These are phyloP conservation scores for Leptobrachium ailaonicum DNA, from an alignment of 2,113 vertebrate species.

Conservation along the genomic window DNA sequence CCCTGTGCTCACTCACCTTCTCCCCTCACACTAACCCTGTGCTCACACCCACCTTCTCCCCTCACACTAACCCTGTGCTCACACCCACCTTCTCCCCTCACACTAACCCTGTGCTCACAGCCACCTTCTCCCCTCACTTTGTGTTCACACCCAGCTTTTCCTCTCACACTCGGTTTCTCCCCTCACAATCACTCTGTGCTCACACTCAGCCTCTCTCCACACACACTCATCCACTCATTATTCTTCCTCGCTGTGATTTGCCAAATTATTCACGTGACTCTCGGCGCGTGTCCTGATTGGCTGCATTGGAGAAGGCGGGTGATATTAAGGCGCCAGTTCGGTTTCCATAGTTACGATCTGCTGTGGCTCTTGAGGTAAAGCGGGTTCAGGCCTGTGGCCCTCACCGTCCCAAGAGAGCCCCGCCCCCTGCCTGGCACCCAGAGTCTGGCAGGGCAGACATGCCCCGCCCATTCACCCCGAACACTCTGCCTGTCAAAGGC, in stretches of 20 bases:
- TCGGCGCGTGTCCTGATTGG: constrained; percentile 51
- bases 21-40: neutral
- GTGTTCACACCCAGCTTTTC: too few species aligned
- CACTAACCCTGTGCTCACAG: neutral
- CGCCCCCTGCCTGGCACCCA: neutral
- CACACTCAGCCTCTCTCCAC: neutral
- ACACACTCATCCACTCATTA: neutral
- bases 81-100: neutral
- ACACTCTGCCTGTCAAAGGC: neutral
- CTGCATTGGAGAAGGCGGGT: neutral
- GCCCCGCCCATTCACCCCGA: too few species aligned
- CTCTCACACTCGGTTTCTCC: neutral
- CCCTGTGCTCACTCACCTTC: too few species aligned
- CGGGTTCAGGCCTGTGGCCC: neutral
- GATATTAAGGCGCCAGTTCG: constrained; percentile 52
- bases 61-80: neutral
- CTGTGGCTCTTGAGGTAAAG: constrained; percentile 52
- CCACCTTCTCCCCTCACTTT: neutral
- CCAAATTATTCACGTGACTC: constrained; percentile 57
- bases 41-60: too few species aligned
- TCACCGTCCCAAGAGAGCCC: neutral
- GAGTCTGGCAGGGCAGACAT: neutral
- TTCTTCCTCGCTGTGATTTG: constrained; percentile 55
- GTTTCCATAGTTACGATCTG: constrained; percentile 63
- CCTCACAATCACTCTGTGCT: neutral